phyloP scores from a whole-genome alignment of 2,888 invertebrate genomes.

The Mimachlamys varia region DNA sequence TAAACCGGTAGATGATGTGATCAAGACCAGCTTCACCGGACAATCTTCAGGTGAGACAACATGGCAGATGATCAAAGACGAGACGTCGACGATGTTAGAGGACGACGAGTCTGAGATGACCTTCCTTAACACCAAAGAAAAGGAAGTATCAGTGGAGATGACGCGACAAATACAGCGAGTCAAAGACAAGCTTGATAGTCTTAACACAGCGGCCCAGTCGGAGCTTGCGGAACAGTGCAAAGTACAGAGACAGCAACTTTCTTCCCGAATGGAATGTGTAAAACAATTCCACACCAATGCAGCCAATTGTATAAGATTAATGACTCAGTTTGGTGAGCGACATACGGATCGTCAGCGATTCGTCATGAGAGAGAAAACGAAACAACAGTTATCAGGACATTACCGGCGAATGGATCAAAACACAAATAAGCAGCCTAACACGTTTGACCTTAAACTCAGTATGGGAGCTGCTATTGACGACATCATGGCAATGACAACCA shows the following conservation, averaged over 20 bases:
- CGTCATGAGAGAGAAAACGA: neutral
- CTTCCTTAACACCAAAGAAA: too few species aligned
- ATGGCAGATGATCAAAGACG: too few species aligned
- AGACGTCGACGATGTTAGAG: too few species aligned
- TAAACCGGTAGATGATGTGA: too few species aligned
- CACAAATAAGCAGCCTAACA: neutral
- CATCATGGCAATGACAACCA: neutral
- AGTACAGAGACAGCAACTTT: neutral
- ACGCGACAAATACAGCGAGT: too few species aligned
- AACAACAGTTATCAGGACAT: neutral
- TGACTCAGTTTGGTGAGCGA: neutral
- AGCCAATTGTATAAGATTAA: neutral
- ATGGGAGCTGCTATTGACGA: neutral
- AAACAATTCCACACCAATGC: neutral
- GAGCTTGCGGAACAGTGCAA: neutral
- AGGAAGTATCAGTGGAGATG: too few species aligned
- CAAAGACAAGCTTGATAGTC: too few species aligned
- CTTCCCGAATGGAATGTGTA: neutral
- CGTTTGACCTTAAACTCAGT: neutral
- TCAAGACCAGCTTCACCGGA: too few species aligned
- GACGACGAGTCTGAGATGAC: too few species aligned
- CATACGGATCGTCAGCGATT: neutral
- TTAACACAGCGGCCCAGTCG: neutral
- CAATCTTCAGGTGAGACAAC: too few species aligned
- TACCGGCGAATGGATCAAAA: neutral